phyloP scores from a whole-genome alignment of 1,140 invertebrate genomes.

The Aphelinus atriplicis region DNA sequence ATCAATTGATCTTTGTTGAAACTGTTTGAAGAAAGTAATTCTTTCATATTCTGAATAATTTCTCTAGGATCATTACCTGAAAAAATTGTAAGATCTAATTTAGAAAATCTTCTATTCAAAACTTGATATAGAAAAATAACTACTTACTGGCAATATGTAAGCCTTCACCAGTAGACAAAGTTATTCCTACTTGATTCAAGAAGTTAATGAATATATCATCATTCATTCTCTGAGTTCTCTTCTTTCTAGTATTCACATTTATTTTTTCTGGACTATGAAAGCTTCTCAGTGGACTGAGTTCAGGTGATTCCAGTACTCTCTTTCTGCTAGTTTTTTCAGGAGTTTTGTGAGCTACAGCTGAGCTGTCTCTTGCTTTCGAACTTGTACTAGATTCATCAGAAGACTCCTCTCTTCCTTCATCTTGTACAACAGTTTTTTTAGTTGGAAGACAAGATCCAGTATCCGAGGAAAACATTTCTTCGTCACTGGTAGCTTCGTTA shows the following conservation, averaged over 20 bases:
- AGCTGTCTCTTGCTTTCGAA: not conserved
- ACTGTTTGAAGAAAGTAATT: constrained; percentile 43
- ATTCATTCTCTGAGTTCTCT: constrained; percentile 5
- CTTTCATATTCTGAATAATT: constrained; percentile 51
- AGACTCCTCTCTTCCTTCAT: not conserved
- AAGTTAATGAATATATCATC: constrained; percentile 46
- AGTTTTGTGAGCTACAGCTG: not conserved
- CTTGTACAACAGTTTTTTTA: not conserved
- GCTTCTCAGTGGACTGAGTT: constrained; percentile 22
- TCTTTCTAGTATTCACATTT: not conserved
- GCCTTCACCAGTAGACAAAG: constrained; percentile 41
- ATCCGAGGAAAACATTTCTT: constrained; percentile 14
- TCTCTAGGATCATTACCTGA: constrained; percentile 49
- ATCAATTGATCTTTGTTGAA: constrained; percentile 49
- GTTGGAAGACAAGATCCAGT: not conserved
- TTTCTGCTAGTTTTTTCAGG: constrained; percentile 1
- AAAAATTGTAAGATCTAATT: constrained; percentile 5
- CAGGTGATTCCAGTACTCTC: constrained; percentile 16
- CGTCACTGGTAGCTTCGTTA: not conserved
- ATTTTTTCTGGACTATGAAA: constrained; percentile 18
- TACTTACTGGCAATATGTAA: constrained; percentile 49
- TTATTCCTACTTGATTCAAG: constrained; percentile 50
- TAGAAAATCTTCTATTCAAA: constrained; percentile 18
- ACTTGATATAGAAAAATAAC: not conserved
- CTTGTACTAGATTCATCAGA: not conserved